Evolutionary conservation across 2,888 invertebrate species (phyloP), one percentile per base, ranked within the genome.

Genomic region (Lochmaea capreae): DNA sequence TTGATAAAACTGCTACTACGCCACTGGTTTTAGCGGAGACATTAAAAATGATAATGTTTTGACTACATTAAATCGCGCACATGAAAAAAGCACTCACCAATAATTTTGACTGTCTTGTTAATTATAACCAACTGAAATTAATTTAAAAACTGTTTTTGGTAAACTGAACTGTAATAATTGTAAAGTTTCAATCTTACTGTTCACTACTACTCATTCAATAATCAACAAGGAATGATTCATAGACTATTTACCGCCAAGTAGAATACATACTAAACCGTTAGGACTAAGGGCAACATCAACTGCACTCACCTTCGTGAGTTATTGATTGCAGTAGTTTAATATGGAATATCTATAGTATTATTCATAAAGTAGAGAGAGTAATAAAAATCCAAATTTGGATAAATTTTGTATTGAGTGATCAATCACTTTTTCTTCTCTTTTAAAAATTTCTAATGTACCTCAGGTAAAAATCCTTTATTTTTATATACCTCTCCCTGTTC

Each of bases 141-240:
- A 9, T 54, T 18, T 54, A 16, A 10, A 18, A 18, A 54, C 1
- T 54, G 18, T 54, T 54, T 54, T 54, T 3, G 8, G 18, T 1
- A 49, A 49, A 49, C 49, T 49, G 6, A 6, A n/a, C 12, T n/a
- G 49, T n/a, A 49, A 49, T 49, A n/a, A n/a, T n/a, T 52, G 52
- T 52, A 8, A 18, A 54, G 16, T 18, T 54, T 54, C 54, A 18
- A 54, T 54, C 54, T 10, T 54, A 16, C 18, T 16, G 54, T 54
- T 54, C 54, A 54, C 54, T 16, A 70, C 42, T 33, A 39, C 54
- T 61, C 22, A 49, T 69, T 69, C 52, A 69, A 69, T 69, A 69
- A 69, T 61, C 46, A 61, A 61, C 70, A 54, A 16, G 22, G 63
- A 70, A 16, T 70, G 70, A 70, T 70, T 70, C 70, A 70, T 63